Evolutionary conservation across 2,113 vertebrate species (phyloP).

Genomic region (Prionailurus bengalensis): DNA sequence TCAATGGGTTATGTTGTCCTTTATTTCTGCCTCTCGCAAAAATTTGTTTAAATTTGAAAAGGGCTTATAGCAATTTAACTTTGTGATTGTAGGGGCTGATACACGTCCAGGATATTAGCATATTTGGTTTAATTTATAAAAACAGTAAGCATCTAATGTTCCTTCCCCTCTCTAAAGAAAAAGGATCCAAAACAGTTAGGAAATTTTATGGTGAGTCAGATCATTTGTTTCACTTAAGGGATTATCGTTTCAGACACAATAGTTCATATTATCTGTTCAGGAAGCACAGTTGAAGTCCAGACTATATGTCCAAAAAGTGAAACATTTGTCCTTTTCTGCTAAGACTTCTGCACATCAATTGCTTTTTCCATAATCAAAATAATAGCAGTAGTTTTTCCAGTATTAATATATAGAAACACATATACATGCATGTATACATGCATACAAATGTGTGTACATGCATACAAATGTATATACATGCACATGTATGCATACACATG

Average conservation of each 20-base stretch:
- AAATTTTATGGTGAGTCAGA: neutral
- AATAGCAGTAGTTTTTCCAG: neutral
- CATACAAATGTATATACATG: neutral
- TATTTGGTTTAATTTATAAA: constrained; percentile 46
- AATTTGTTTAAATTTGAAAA: neutral
- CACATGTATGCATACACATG: neutral
- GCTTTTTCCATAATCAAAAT: constrained; percentile 1
- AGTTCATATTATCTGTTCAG: neutral
- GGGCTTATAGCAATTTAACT: neutral
- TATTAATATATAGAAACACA: neutral
- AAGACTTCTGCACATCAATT: neutral
- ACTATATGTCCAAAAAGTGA: neutral
- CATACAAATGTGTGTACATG: neutral
- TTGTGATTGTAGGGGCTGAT: neutral
- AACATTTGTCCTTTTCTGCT: constrained; percentile 1
- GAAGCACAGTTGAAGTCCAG: neutral
- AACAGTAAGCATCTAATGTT: neutral
- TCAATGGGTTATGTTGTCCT: neutral
- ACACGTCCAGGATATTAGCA: neutral
- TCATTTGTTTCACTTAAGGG: constrained; percentile 21
- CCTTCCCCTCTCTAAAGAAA: neutral
- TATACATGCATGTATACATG: neutral
- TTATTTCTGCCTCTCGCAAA: neutral
- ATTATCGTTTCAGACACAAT: constrained; percentile 23
- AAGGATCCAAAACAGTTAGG: neutral